phyloP scores from a whole-genome alignment of 2,888 invertebrate species.

The Philereme transversata region DNA sequence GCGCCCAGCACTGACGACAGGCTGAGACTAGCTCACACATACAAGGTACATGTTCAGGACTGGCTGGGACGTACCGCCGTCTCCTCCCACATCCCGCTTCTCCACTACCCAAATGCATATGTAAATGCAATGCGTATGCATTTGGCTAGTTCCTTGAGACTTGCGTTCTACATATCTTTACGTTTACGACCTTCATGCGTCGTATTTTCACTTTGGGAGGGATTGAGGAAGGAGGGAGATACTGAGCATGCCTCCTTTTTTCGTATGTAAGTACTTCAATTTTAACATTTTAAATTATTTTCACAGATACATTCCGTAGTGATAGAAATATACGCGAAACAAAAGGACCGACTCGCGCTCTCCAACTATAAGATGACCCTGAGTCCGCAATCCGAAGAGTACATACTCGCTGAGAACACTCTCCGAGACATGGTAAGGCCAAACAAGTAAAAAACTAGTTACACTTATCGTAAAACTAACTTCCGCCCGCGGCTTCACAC shows the following conservation, averaged over 20 bases:
- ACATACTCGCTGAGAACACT: constrained; percentile 89
- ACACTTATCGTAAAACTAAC: background rate
- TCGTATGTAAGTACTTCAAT: background rate
- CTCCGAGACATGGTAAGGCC: constrained; percentile 78
- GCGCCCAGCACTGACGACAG: constrained; percentile 83
- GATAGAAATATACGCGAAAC: constrained; percentile 84
- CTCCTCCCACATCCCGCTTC: too few relatives aligned
- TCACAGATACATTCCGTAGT: constrained; percentile 85
- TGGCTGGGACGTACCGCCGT: too few relatives aligned
- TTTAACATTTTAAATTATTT: too few relatives aligned
- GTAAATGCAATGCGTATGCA: too few relatives aligned
- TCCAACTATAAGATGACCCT: constrained; percentile 86
- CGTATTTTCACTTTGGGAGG: too few relatives aligned
- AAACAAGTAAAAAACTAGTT: background rate
- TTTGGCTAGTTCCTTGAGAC: too few relatives aligned
- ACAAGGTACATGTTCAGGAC: too few relatives aligned
- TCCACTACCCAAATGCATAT: too few relatives aligned
- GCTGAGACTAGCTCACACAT: constrained; percentile 44
- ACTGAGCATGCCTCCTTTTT: background rate
- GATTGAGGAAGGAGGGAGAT: too few relatives aligned
- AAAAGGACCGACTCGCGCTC: constrained; percentile 85
- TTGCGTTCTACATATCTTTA: too few relatives aligned
- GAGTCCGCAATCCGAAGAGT: constrained; percentile 87
- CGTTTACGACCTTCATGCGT: too few relatives aligned
- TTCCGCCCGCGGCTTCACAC: too few relatives aligned